Evolutionary conservation across 2,797 vertebrate genomes (phyloP).

Genomic region (Falco biarmicus): DNA sequence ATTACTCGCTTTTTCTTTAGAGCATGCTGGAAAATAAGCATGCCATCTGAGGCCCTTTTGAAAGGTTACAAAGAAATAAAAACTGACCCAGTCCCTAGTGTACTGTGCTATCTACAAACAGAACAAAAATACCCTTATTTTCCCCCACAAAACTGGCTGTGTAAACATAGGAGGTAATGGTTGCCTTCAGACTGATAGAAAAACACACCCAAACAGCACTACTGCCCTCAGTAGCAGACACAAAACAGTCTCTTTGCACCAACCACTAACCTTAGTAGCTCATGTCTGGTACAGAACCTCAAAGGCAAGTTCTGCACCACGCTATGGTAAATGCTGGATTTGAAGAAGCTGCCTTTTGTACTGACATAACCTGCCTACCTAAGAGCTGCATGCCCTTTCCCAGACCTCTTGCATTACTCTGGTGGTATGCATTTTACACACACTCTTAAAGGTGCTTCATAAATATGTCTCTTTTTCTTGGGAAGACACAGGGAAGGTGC

Average conservation of each 20-base stretch:
- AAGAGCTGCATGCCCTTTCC: not conserved
- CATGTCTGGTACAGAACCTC: fast-evolving
- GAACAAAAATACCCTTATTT: slow-evolving; percentile 55
- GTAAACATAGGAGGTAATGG: not conserved
- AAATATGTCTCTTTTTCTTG: not conserved
- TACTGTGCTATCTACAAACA: not conserved
- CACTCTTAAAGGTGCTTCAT: not conserved
- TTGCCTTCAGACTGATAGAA: not conserved
- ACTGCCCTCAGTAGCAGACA: not conserved
- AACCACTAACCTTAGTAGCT: not conserved
- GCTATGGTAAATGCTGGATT: fast-evolving
- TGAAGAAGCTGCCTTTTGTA: not conserved
- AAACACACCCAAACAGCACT: not conserved
- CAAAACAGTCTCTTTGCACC: not conserved
- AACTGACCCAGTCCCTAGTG: slow-evolving; percentile 40
- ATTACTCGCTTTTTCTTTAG: slow-evolving; percentile 55
- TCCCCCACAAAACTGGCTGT: not conserved
- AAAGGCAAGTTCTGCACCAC: fast-evolving
- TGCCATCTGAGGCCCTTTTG: not conserved
- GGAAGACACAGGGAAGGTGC: not conserved
- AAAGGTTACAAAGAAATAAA: slow-evolving; percentile 62
- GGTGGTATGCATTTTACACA: not conserved
- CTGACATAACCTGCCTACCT: fast-evolving
- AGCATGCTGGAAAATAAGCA: slow-evolving; percentile 31
- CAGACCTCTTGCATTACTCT: not conserved